Conservation (phyloP, 2,797 vertebrate genomes). For the Paedocypris micromegethes region DNA sequence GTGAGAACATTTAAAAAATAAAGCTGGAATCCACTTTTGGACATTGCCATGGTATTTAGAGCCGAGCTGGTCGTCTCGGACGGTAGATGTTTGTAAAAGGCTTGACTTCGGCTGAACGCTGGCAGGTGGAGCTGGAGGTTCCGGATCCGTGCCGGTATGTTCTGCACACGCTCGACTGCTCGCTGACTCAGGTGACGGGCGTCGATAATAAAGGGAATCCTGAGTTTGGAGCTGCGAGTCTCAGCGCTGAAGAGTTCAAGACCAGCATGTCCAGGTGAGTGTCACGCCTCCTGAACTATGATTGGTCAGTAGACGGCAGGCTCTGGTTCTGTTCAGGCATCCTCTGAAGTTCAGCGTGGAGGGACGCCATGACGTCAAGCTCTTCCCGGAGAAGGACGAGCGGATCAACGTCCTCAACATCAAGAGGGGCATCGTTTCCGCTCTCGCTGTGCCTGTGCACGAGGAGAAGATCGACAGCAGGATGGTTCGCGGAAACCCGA, state of each 20-base stretch:
- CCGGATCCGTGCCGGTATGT: constrained; percentile 81
- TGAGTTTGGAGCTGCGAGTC: constrained; percentile 64
- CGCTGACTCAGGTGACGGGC: constrained; percentile 74
- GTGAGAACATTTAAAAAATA: no score
- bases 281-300: not conserved
- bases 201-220: constrained; percentile 66
- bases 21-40: no score
- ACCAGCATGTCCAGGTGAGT: constrained; percentile 81
- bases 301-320: not conserved
- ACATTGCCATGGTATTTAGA: no score
- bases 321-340: constrained; percentile 49
- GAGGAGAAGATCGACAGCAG: constrained; percentile 61
- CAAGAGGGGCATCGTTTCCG: constrained; percentile 91
- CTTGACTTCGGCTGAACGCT: no score
- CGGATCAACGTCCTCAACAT: constrained; percentile 82
- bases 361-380: constrained; percentile 68
- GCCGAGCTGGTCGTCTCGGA: no score
- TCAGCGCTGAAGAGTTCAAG: constrained; percentile 76
- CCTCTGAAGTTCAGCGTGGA: constrained; percentile 69
- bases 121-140: constrained; percentile 86
- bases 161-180: constrained; percentile 77
- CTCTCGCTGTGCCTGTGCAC: constrained; percentile 77
- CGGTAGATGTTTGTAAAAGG: no score
- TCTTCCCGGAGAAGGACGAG: constrained; percentile 83
- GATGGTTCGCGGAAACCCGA: constrained; percentile 55